Evolutionary conservation across 1,140 invertebrate genomes (phyloP).

Genomic region (Bicyclus anynana): DNA sequence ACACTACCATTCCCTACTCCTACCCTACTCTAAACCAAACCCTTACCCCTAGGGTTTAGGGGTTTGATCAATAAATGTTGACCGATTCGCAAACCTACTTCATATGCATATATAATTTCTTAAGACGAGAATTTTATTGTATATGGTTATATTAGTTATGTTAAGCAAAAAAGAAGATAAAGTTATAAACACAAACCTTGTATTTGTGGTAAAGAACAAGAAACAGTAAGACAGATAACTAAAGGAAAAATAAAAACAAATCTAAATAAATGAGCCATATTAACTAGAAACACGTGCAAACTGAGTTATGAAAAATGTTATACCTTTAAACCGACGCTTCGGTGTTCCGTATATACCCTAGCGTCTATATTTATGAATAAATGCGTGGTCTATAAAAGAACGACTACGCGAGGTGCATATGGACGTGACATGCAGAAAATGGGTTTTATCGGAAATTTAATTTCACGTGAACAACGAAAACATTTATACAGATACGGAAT

Average conservation of each 20-base stretch:
- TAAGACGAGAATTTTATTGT: no score
- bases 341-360: not conserved
- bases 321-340: not conserved
- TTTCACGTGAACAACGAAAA: not conserved
- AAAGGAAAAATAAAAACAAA: not conserved
- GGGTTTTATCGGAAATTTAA: not conserved
- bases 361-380: not conserved
- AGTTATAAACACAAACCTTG: not conserved
- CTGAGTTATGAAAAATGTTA: not conserved
- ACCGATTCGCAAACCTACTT: no score
- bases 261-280: not conserved
- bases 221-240: not conserved
- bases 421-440: not conserved
- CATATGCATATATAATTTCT: no score
- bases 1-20: no score
- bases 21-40: no score
- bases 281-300: not conserved
- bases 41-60: no score
- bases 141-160: no score
- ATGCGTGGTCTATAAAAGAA: not conserved
- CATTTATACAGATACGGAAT: not conserved
- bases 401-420: not conserved
- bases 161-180: no score
- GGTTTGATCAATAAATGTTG: no score
- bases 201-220: not conserved